These are phyloP conservation scores for Hyposoter didymator DNA, from an alignment of 2,888 invertebrate species.

Conservation along the genomic window DNA sequence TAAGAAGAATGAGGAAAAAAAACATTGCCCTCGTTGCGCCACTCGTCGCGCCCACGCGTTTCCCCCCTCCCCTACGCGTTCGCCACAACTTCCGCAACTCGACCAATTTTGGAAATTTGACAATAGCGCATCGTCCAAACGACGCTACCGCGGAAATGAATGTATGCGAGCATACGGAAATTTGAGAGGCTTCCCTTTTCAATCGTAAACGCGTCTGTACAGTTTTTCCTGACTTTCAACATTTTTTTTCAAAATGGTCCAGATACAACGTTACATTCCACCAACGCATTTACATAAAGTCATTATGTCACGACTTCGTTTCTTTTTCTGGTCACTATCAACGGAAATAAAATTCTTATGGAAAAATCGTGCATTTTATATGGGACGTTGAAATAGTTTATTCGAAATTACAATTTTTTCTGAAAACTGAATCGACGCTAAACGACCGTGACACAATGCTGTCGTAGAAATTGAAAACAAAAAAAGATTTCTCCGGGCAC, in stretches of 20 bases:
- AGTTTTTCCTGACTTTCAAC: not conserved
- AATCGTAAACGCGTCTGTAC: not conserved
- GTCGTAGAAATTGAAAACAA: too few relatives aligned
- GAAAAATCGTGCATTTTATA: too few relatives aligned
- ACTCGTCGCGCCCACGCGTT: slow-evolving; percentile 54
- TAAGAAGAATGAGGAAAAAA: slow-evolving; percentile 22
- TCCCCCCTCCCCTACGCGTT: not conserved
- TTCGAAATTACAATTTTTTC: too few relatives aligned
- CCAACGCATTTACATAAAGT: not conserved
- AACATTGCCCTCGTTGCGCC: slow-evolving; percentile 57
- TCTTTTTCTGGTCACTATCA: too few relatives aligned
- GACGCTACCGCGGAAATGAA: not conserved
- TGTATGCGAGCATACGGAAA: not conserved
- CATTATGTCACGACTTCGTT: not conserved
- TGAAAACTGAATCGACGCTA: too few relatives aligned
- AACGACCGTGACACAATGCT: too few relatives aligned
- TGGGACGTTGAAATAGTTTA: too few relatives aligned
- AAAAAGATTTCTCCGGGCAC: too few relatives aligned
- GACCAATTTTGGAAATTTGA: slow-evolving; percentile 57
- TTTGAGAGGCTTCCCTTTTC: not conserved
- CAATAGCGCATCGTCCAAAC: not conserved
- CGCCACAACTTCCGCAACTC: slow-evolving; percentile 56
- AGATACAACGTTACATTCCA: not conserved
- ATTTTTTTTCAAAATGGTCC: not conserved
- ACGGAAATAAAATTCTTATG: too few relatives aligned